Base-by-base conservation (phyloP, 2,113 vertebrate genomes). In the Chloebia gouldiae region DNA sequence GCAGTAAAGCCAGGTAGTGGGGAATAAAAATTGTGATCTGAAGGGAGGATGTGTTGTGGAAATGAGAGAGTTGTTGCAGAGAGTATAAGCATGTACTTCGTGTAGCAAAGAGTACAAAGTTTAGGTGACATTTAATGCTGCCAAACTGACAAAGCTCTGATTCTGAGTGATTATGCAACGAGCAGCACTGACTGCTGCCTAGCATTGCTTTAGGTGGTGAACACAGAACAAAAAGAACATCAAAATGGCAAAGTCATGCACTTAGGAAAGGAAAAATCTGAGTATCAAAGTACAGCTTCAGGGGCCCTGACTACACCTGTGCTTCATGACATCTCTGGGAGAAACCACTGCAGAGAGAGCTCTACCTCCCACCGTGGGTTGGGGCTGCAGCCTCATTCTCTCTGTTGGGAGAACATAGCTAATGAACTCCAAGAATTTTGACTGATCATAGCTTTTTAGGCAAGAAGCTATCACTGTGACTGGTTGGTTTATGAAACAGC, bases 121-220 rank as follows among this genome's bases (percentile, higher is more conserved):
- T 61, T 68, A 71, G 14, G 53, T 8, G 4, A 57, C 57, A 77
- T 83, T 91, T 89, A 81, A 44, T 0, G 3, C 45, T 91, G 84
- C 45, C 50, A 90, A 75, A 24, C 56, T 59, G 61, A 85, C 85
- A 85, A 94, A 88, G 44, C 31, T 40, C 49, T 56, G 61, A 39
- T 80, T 82, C 63, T 68, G 49, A 90, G 79, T 13, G n/a, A 47
- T 60, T 71, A 72, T 51, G 51, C 56, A 87, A 92, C 21, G 24
- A 92, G 35, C 60, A 84, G 44, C 47, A 33, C 81, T 77, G 54
- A 35, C 93, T 84, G 60, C 73, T 70, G 45, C 22, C 65, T 70
- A 73, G 42, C 64, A 35, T 65, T 81, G 60, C 19, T 92, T 92
- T 86, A 65, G 47, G 66, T 80, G 65, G 51, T 71, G 42, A 88